phyloP scores from a whole-genome alignment of 2,113 vertebrate genomes.

The Beaufortia kweichowensis region DNA sequence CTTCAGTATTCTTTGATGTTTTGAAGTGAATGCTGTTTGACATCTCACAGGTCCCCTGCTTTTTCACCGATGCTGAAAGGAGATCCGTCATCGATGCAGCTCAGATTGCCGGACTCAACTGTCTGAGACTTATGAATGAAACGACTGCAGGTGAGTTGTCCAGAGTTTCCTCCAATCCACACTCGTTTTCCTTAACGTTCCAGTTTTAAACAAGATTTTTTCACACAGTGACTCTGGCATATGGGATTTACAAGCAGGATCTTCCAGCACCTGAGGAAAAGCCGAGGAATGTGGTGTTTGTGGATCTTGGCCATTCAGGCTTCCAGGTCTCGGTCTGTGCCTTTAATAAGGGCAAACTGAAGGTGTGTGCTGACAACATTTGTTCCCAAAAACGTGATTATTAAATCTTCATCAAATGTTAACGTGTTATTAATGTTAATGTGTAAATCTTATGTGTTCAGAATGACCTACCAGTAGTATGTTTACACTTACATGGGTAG shows the following conservation, averaged over 20 bases:
- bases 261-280: constrained; percentile 93
- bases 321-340: constrained; percentile 96
- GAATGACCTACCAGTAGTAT: too few species aligned
- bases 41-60: constrained; percentile 82
- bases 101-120: constrained; percentile 97
- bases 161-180: not conserved
- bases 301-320: constrained; percentile 94
- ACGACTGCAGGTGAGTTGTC: constrained; percentile 86
- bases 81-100: constrained; percentile 95
- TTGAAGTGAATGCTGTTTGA: not conserved
- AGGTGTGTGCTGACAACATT: constrained; percentile 72
- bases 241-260: constrained; percentile 98
- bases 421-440: too few species aligned
- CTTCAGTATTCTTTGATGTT: not conserved
- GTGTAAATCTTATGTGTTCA: too few species aligned
- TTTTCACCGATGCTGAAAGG: constrained; percentile 94
- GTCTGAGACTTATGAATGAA: constrained; percentile 93
- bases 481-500: too few species aligned
- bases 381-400: not conserved
- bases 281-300: constrained; percentile 93
- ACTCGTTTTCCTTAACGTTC: too few species aligned
- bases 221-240: constrained; percentile 88
- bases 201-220: not conserved
- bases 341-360: constrained; percentile 97
- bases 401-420: not conserved